A percentile compares a stretch with the other conserved stretches of the same genome.
These are phyloP conservation scores for Lates calcarifer DNA, from an alignment of 2,113 vertebrate genomes.

Conservation along the genomic window DNA sequence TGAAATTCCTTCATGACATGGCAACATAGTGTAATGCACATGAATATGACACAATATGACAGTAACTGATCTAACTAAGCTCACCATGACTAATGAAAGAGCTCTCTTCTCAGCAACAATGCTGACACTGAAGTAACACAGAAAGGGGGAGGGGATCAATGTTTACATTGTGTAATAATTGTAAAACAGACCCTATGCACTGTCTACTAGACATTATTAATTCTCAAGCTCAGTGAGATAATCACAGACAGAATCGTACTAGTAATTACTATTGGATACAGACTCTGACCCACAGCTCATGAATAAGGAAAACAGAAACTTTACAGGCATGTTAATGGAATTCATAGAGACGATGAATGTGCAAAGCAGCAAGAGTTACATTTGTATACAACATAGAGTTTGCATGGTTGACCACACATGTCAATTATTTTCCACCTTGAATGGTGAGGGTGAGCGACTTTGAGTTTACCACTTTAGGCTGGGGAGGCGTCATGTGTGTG, in stretches of 20 bases:
- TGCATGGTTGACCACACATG: constrained; percentile 42
- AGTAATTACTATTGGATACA: constrained; percentile 51
- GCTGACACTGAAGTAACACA: constrained; percentile 34
- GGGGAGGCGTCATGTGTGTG: background rate
- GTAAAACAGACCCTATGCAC: constrained; percentile 21
- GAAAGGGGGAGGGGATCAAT: constrained; percentile 6
- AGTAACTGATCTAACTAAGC: constrained; percentile 57
- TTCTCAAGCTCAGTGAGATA: constrained; percentile 48
- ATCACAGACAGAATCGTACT: constrained; percentile 49
- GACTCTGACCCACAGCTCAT: constrained; percentile 57
- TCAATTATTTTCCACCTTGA: constrained; percentile 47
- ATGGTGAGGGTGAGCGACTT: background rate
- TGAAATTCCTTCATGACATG: constrained; percentile 35
- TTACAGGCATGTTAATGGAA: constrained; percentile 54
- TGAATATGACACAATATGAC: constrained; percentile 37
- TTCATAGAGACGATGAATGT: constrained; percentile 35
- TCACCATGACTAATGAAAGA: constrained; percentile 53
- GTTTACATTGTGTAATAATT: constrained; percentile 63
- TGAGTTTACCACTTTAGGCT: background rate
- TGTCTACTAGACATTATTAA: constrained; percentile 47
- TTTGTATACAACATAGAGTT: constrained; percentile 49
- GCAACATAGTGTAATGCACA: constrained; percentile 22
- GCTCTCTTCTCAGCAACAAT: background rate
- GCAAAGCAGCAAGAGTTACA: constrained; percentile 41
- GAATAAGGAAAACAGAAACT: constrained; percentile 56